Evolutionary conservation across 2,888 invertebrate species (phyloP).

Genomic region (Stenchaetothrips biformis): DNA sequence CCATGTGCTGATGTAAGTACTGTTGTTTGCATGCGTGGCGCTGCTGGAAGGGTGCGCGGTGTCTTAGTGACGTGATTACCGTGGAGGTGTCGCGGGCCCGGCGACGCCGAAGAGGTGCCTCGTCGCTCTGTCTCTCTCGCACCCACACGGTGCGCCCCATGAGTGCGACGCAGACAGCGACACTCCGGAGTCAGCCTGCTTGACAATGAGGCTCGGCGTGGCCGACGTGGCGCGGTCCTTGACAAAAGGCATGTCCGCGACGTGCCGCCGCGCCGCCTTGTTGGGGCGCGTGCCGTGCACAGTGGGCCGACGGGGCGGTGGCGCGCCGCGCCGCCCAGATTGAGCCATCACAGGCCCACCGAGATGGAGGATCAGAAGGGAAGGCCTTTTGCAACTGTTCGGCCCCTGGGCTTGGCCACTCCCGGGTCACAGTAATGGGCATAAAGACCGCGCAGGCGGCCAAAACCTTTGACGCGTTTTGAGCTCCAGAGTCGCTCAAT

Average conservation of each 20-base stretch:
- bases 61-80: conserved; percentile 8
- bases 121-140: background rate
- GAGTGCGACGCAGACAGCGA: too few species aligned
- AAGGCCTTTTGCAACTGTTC: background rate
- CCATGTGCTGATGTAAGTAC: conserved; percentile 14
- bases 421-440: too few species aligned
- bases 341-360: background rate
- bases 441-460: background rate
- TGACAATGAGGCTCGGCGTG: background rate
- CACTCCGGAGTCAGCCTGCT: too few species aligned
- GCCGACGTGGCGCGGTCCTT: background rate
- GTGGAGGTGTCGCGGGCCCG: background rate
- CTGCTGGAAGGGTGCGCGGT: background rate
- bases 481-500: background rate
- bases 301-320: background rate
- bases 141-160: too few species aligned
- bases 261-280: too few species aligned
- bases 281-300: background rate
- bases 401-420: too few species aligned
- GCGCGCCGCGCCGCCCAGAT: background rate
- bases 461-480: background rate
- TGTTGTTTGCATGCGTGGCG: background rate
- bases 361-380: background rate
- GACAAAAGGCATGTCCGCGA: background rate
- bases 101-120: background rate